Percentiles rank a stretch among this genome's conserved stretches.
Evolutionary conservation across 2,113 vertebrate genomes (phyloP).

Genomic region (Aythya baeri): DNA sequence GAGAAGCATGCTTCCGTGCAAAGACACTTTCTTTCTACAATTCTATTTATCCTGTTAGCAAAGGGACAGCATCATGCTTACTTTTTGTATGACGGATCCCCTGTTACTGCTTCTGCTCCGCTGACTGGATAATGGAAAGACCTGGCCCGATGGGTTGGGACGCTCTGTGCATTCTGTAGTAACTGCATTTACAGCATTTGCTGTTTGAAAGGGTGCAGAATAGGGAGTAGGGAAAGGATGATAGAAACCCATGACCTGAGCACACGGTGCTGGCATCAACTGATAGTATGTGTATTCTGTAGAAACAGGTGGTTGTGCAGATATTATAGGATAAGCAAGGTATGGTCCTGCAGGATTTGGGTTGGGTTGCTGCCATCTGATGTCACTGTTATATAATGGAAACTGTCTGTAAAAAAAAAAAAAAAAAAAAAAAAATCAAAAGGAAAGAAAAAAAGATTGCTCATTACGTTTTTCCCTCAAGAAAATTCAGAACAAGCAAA

Average conservation of each 20-base stretch:
- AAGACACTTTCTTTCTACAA: not conserved
- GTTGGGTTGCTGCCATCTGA: conserved; percentile 95
- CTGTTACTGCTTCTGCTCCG: conserved; percentile 84
- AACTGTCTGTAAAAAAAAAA: conserved; percentile 83
- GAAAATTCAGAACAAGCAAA: not conserved
- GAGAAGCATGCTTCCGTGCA: not conserved
- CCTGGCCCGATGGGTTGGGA: conserved; percentile 77
- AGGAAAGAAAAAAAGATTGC: not conserved
- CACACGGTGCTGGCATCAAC: conserved; percentile 93
- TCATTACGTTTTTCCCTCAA: not conserved
- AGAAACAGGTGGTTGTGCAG: conserved; percentile 92
- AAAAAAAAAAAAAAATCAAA: not conserved
- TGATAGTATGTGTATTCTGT: conserved; percentile 96
- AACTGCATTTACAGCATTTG: conserved; percentile 82
- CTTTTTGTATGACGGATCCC: conserved; percentile 84
- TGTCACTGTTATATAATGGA: conserved; percentile 91
- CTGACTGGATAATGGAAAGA: conserved; percentile 82
- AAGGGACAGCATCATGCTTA: conserved; percentile 56
- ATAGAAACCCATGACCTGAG: conserved; percentile 97
- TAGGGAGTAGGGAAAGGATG: conserved; percentile 91
- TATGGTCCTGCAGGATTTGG: conserved; percentile 89
- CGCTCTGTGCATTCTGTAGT: conserved; percentile 88
- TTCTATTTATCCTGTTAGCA: not conserved
- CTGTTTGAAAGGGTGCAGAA: conserved; percentile 84
- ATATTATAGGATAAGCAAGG: conserved; percentile 94